Conservation (phyloP, 2,888 invertebrate genomes). For the Prosapia bicincta region DNA sequence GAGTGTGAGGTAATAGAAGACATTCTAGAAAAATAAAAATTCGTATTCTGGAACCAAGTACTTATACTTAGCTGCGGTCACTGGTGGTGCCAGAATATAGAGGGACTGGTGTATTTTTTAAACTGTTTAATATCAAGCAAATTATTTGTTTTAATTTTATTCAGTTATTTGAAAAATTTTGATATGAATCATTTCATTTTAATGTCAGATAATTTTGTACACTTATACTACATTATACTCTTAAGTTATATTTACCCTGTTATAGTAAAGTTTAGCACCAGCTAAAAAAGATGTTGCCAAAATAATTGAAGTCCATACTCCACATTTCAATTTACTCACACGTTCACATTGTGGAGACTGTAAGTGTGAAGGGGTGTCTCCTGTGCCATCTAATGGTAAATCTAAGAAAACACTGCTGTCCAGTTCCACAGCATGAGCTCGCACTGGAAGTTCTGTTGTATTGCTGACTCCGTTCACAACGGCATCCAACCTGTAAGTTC, state of each 20-base stretch:
- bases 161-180: background rate
- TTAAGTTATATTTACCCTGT: constrained; percentile 47
- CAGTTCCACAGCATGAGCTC: constrained; percentile 44
- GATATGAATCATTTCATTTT: background rate
- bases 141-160: too few species aligned
- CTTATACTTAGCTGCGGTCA: too few species aligned
- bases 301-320: constrained; percentile 66
- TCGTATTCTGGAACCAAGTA: too few species aligned
- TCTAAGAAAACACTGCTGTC: constrained; percentile 52
- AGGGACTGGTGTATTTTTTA: too few species aligned
- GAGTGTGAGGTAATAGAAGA: too few species aligned
- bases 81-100: too few species aligned
- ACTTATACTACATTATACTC: background rate
- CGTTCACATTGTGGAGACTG: constrained; percentile 37
- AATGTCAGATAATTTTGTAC: background rate
- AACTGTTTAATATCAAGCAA: too few species aligned
- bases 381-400: constrained; percentile 33
- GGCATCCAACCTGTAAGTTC: background rate
- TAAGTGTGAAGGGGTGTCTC: constrained; percentile 2
- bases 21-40: too few species aligned
- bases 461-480: background rate
- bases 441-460: constrained; percentile 31
- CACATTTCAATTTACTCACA: constrained; percentile 45
- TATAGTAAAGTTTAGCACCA: constrained; percentile 68
- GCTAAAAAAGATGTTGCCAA: constrained; percentile 66